Percentiles rank a stretch among this genome's conserved stretches.
These are phyloP conservation scores for Haemorhous mexicanus DNA, from an alignment of 2,113 vertebrate species.

Conservation along the genomic window DNA sequence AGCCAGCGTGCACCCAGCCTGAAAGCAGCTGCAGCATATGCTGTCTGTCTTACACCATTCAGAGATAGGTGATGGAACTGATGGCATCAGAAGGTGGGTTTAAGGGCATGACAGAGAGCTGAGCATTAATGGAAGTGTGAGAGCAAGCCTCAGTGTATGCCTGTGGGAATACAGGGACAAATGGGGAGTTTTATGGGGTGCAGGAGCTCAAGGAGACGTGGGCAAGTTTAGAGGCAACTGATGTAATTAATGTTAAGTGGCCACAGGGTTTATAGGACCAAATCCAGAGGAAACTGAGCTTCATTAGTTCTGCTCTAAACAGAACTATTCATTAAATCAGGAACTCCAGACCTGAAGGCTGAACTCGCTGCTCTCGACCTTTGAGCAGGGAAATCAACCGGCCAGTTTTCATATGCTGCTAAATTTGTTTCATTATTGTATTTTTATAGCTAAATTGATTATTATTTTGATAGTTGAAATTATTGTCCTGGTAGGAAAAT, in stretches of 20 bases:
- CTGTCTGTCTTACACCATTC: not conserved
- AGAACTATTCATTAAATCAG: not conserved
- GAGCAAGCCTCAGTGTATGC: not conserved
- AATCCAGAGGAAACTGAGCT: not conserved
- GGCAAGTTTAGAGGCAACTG: not conserved
- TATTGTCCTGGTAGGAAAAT: not conserved
- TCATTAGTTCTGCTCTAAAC: constrained; percentile 19
- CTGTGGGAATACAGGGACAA: not conserved
- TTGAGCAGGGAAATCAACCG: not conserved
- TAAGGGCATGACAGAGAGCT: not conserved
- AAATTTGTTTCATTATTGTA: not conserved
- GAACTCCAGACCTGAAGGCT: not conserved
- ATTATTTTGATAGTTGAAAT: not conserved
- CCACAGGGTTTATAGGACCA: not conserved
- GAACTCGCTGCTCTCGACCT: not conserved
- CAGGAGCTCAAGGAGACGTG: not conserved
- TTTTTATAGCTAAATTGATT: not conserved
- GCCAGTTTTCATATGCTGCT: not conserved
- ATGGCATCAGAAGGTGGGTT: not conserved
- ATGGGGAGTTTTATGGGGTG: not conserved
- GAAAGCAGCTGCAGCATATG: not conserved
- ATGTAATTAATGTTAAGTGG: not conserved
- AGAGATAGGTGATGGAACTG: not conserved
- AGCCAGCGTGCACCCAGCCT: not conserved
- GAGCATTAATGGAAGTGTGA: not conserved